phyloP scores from a whole-genome alignment of 2,113 vertebrate species.

The Gambusia affinis region DNA sequence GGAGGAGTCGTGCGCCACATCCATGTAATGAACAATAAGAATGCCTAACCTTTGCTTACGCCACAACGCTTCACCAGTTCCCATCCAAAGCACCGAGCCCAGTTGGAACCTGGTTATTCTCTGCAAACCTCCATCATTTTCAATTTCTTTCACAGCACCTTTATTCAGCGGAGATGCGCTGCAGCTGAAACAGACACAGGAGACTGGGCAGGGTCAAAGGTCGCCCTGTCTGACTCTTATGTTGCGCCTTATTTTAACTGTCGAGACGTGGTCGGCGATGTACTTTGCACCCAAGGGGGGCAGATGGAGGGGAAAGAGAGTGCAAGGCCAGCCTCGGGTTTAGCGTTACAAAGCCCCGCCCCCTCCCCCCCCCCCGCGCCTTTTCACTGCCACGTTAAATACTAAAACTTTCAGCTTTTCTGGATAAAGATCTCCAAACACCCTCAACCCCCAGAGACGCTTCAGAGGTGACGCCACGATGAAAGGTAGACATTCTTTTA shows the following conservation, averaged over 20 bases:
- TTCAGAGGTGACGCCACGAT: constrained; percentile 21
- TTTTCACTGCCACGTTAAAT: constrained; percentile 77
- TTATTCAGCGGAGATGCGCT: not conserved
- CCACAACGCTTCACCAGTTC: not conserved
- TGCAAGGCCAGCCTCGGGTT: constrained; percentile 84
- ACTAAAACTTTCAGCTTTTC: constrained; percentile 70
- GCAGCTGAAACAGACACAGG: not conserved
- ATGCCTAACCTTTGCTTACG: not conserved
- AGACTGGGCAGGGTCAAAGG: not conserved
- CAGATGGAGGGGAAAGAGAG: constrained; percentile 48
- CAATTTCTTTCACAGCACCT: not conserved
- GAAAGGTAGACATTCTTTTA: constrained; percentile 54
- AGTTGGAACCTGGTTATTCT: not conserved
- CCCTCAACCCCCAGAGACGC: not conserved
- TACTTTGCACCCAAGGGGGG: constrained; percentile 54
- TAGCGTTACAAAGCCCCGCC: constrained; percentile 83
- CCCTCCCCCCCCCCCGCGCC: constrained; percentile 45
- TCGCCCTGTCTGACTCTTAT: constrained; percentile 4
- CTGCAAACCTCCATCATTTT: not conserved
- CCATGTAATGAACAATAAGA: not conserved
- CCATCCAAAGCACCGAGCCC: not conserved
- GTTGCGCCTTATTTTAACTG: constrained; percentile 31
- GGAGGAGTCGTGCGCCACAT: not conserved
- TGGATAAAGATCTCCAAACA: constrained; percentile 34
- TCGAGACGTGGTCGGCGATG: constrained; percentile 30